phyloP scores from a whole-genome alignment of 92 coral and sea anemone genomes.

The Virgularia gustaviana region DNA sequence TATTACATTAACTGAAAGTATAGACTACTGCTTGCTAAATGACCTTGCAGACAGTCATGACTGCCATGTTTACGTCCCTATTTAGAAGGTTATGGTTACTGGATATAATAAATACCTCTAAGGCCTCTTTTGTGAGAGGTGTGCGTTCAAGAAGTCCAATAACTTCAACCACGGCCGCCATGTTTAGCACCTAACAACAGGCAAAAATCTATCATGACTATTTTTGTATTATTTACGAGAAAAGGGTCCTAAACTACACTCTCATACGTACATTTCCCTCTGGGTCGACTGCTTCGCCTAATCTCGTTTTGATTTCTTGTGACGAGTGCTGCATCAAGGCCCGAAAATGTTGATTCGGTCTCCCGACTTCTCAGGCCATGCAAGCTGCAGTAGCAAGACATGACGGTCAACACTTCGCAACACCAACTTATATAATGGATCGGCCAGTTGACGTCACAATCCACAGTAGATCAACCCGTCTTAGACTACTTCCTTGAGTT shows the following conservation, averaged over 20 bases:
- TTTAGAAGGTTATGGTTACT: no score
- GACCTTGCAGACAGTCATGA: no score
- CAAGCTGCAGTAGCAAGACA: slow-evolving; percentile 97
- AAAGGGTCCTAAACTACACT: slow-evolving; percentile 10
- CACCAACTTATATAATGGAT: slow-evolving; percentile 82
- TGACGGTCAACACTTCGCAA: slow-evolving; percentile 80
- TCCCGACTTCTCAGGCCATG: slow-evolving; percentile 95
- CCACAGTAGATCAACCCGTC: slow-evolving; percentile 50
- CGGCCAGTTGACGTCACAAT: slow-evolving; percentile 97
- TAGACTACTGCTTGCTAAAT: no score
- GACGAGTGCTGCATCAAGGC: slow-evolving; percentile 99
- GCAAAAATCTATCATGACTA: slow-evolving; percentile 42
- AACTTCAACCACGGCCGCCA: slow-evolving; percentile 99
- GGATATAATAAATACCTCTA: slow-evolving; percentile 69
- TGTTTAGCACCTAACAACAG: slow-evolving; percentile 84
- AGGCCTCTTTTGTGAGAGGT: slow-evolving; percentile 94
- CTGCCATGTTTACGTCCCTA: no score
- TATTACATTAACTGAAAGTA: no score
- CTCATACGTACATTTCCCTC: slow-evolving; percentile 92
- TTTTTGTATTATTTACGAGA: slow-evolving; percentile 35
- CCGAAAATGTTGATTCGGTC: slow-evolving; percentile 58
- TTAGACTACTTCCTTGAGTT: slow-evolving; percentile 93
- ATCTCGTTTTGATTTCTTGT: slow-evolving; percentile 96
- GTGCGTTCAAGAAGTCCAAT: slow-evolving; percentile 92
- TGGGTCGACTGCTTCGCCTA: slow-evolving; percentile 99